Evolutionary conservation across 2,113 vertebrate genomes (phyloP).

Genomic region (Gadus macrocephalus): DNA sequence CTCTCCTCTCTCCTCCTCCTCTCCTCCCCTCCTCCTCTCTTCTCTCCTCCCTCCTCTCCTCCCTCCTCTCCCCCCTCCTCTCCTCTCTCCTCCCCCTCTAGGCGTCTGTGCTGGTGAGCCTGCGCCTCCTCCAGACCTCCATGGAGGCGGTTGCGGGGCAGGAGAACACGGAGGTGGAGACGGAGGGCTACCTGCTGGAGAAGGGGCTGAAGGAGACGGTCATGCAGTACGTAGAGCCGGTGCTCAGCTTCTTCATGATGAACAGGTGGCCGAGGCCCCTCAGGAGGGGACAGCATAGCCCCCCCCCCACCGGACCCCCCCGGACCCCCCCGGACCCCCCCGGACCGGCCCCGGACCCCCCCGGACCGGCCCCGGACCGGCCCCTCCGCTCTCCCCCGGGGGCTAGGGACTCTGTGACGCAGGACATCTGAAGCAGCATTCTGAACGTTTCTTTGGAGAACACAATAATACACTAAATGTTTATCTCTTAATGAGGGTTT

Average conservation of each 20-base stretch:
- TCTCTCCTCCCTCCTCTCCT: too few species aligned
- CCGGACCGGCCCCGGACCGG: too few species aligned
- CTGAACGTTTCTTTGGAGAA: too few species aligned
- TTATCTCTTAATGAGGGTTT: too few species aligned
- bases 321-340: too few species aligned
- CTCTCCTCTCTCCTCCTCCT: too few species aligned
- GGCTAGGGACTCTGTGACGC: too few species aligned
- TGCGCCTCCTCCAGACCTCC: slow-evolving; percentile 80
- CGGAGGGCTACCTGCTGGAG: slow-evolving; percentile 82
- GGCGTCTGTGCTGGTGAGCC: slow-evolving; percentile 76
- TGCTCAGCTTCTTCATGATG: slow-evolving; percentile 63
- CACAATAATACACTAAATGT: too few species aligned
- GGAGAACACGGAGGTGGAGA: slow-evolving; percentile 74
- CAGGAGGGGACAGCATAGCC: slow-evolving; percentile 3
- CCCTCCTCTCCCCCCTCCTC: too few species aligned
- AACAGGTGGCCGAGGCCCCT: slow-evolving; percentile 65
- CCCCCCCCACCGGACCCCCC: slow-evolving; percentile 21
- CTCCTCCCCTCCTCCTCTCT: too few species aligned
- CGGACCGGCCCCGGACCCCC: too few species aligned
- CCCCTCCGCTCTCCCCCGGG: not conserved
- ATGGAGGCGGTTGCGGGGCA: slow-evolving; percentile 77
- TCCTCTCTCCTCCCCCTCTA: slow-evolving; percentile 28
- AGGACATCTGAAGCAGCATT: too few species aligned
- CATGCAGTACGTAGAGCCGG: slow-evolving; percentile 54
- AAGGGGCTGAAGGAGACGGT: slow-evolving; percentile 75